These are phyloP conservation scores for Pachycephus smyrnensis DNA, from an alignment of 2,888 invertebrate species.

Conservation along the genomic window DNA sequence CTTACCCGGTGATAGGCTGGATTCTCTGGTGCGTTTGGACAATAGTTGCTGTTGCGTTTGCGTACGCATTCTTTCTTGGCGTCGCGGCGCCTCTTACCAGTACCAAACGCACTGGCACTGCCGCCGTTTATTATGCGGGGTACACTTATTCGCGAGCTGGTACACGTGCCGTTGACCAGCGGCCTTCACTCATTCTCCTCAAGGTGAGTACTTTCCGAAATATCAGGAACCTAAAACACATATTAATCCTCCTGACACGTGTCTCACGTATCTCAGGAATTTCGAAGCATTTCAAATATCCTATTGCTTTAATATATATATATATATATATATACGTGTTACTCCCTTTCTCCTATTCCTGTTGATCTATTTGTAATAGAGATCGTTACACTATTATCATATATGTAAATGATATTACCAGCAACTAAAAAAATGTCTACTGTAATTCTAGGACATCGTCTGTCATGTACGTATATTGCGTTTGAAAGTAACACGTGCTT, in stretches of 20 bases:
- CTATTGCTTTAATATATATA: neutral
- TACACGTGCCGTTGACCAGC: slow-evolving; percentile 31
- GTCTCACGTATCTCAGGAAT: neutral
- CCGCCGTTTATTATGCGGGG: slow-evolving; percentile 30
- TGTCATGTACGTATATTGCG: neutral
- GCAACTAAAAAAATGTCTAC: no score
- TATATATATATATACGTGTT: no score
- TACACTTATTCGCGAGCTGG: slow-evolving; percentile 32
- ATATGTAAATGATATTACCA: no score
- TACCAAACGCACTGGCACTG: slow-evolving; percentile 20
- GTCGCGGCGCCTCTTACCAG: slow-evolving; percentile 48
- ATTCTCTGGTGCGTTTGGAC: slow-evolving; percentile 58
- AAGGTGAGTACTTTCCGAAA: slow-evolving; percentile 47
- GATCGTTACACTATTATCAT: no score
- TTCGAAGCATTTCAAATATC: neutral
- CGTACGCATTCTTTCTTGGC: slow-evolving; percentile 57
- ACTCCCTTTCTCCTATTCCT: no score
- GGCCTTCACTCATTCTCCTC: slow-evolving; percentile 32
- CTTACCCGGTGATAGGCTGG: slow-evolving; percentile 53
- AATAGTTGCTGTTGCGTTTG: slow-evolving; percentile 44
- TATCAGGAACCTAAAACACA: neutral
- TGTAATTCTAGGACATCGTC: neutral
- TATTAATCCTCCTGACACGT: neutral
- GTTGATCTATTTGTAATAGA: no score
- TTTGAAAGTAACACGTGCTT: neutral